phyloP scores from a whole-genome alignment of 2,888 invertebrate genomes.

The Xanthia togata region DNA sequence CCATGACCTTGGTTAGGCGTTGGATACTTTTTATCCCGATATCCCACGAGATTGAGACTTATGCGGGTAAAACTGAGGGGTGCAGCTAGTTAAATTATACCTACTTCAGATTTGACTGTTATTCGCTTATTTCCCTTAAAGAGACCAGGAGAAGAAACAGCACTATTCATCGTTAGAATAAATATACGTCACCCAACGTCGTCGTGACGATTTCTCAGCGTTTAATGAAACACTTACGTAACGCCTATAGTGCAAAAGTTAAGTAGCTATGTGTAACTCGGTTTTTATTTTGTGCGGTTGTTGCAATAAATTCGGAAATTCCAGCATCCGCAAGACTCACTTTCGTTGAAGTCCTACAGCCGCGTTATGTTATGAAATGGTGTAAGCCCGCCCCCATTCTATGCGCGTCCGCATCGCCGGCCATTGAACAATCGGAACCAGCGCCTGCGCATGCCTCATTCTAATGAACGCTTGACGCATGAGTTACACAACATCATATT shows the following conservation, averaged over 20 bases:
- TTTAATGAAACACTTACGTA: slow-evolving; percentile 23
- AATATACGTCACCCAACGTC: background rate
- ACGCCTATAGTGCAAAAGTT: slow-evolving; percentile 19
- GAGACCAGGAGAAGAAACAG: background rate
- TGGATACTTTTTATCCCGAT: no score
- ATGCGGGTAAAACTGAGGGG: no score
- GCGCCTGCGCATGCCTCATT: slow-evolving; percentile 75
- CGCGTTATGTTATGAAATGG: slow-evolving; percentile 80
- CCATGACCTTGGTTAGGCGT: no score
- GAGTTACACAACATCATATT: slow-evolving; percentile 76
- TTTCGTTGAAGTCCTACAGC: slow-evolving; percentile 69
- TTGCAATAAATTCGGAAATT: slow-evolving; percentile 66
- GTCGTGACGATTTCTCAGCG: slow-evolving; percentile 13
- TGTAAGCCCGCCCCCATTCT: slow-evolving; percentile 79
- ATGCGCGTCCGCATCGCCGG: slow-evolving; percentile 73
- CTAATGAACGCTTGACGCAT: slow-evolving; percentile 76
- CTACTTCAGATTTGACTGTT: background rate
- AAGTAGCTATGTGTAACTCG: slow-evolving; percentile 29
- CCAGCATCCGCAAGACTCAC: slow-evolving; percentile 76
- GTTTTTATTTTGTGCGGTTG: slow-evolving; percentile 33
- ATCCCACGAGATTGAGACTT: no score
- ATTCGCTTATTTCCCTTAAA: background rate
- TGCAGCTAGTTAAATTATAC: background rate
- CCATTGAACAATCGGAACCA: slow-evolving; percentile 74
- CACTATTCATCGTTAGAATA: background rate